Evolutionary conservation across 1,140 invertebrate species (phyloP).

Genomic region (Micrasema longulum): DNA sequence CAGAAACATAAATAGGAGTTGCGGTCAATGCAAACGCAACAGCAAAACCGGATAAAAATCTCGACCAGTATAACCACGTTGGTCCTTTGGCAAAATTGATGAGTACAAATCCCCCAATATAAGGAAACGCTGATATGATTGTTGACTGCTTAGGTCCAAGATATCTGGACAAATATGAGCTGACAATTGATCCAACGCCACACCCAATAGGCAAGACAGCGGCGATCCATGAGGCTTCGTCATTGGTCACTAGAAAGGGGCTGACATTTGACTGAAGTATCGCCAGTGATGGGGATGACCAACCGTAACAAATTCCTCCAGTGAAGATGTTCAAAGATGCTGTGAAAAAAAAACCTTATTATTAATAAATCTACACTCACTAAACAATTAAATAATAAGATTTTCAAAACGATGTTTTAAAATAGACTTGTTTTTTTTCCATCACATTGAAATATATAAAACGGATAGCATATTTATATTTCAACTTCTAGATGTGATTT

Average conservation of each 20-base stretch:
- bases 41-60: conserved; percentile 63
- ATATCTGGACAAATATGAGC: conserved; percentile 54
- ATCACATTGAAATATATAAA: too few relatives aligned
- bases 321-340: conserved; percentile 13
- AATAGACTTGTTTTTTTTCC: too few relatives aligned
- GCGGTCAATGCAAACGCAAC: conserved; percentile 62
- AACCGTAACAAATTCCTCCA: conserved; percentile 41
- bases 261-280: conserved; percentile 47
- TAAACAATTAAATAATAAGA: too few relatives aligned
- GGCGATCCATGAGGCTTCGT: conserved; percentile 52
- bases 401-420: too few relatives aligned
- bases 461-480: too few relatives aligned
- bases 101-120: conserved; percentile 56
- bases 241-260: conserved; percentile 45
- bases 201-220: conserved; percentile 45
- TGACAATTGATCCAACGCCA: conserved; percentile 48
- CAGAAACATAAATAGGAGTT: conserved; percentile 63
- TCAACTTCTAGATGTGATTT: too few relatives aligned
- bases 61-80: conserved; percentile 59
- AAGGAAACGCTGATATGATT: conserved; percentile 54
- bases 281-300: conserved; percentile 48
- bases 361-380: too few relatives aligned
- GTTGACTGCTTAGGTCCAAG: conserved; percentile 58
- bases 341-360: too few relatives aligned
- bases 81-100: conserved; percentile 60